Evolutionary conservation across 2,888 invertebrate species (phyloP).

Genomic region (Alsophila aescularia): DNA sequence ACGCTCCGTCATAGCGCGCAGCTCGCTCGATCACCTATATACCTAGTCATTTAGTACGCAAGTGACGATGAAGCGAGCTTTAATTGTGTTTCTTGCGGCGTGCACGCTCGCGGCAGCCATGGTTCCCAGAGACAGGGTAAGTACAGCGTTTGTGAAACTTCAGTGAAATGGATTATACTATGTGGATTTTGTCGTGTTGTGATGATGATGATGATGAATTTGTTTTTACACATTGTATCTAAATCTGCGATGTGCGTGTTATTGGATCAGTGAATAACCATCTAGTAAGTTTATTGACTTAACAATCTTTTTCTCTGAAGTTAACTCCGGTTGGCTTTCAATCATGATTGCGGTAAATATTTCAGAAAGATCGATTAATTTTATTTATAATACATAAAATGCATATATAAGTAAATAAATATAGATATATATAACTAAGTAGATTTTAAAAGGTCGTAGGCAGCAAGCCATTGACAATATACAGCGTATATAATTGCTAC

Average conservation of each 20-base stretch:
- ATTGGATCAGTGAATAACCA: not conserved
- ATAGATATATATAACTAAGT: too few relatives aligned
- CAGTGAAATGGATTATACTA: not conserved
- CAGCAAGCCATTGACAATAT: too few relatives aligned
- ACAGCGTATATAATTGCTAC: too few relatives aligned
- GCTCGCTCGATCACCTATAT: slow-evolving; percentile 29
- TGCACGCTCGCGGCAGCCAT: slow-evolving; percentile 58
- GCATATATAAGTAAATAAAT: too few relatives aligned
- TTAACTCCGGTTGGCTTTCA: too few relatives aligned
- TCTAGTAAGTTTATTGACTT: too few relatives aligned
- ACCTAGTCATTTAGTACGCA: too few relatives aligned
- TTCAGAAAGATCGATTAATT: too few relatives aligned
- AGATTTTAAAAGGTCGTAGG: too few relatives aligned
- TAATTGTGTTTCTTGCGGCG: slow-evolving; percentile 53
- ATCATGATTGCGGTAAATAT: too few relatives aligned
- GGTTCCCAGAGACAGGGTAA: slow-evolving; percentile 64
- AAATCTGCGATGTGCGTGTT: slow-evolving; percentile 7
- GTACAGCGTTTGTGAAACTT: slow-evolving; percentile 47
- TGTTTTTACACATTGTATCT: slow-evolving; percentile 2
- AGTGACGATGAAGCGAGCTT: slow-evolving; percentile 53
- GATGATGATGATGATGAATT: not conserved
- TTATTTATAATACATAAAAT: too few relatives aligned
- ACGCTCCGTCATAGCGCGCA: slow-evolving; percentile 50
- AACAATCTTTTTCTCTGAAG: too few relatives aligned
- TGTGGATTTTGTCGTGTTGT: not conserved